These are phyloP conservation scores for Buceros bicornis DNA, from an alignment of 2,797 vertebrate species.

Conservation along the genomic window DNA sequence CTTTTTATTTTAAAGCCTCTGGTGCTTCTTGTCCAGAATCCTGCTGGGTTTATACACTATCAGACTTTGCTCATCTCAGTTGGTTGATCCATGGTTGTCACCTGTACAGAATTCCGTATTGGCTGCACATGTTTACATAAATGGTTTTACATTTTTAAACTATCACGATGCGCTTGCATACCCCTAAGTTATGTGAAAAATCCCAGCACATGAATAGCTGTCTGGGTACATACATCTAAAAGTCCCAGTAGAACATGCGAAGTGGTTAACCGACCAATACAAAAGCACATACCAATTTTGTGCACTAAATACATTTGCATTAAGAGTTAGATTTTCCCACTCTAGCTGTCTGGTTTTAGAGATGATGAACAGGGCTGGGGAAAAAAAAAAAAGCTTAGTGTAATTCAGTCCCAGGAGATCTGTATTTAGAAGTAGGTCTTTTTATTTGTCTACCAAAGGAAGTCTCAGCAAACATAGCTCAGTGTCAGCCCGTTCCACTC, in stretches of 20 bases:
- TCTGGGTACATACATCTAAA: not conserved
- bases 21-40: not conserved
- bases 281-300: constrained; percentile 41
- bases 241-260: not conserved
- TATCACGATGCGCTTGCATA: not conserved
- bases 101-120: not conserved
- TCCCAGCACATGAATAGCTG: constrained; percentile 19
- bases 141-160: constrained; percentile 38
- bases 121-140: constrained; percentile 16
- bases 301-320: not conserved
- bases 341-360: constrained; percentile 7
- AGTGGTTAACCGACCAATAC: constrained; percentile 26
- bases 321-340: constrained; percentile 16
- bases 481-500: not conserved
- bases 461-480: not conserved
- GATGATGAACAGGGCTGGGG: not conserved
- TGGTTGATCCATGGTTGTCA: constrained; percentile 2
- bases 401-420: not conserved
- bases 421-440: not conserved
- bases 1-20: not conserved
- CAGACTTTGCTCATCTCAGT: not conserved
- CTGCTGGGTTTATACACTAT: not conserved
- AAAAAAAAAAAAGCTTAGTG: not conserved
- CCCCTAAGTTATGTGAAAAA: constrained; percentile 46
- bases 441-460: not conserved